phyloP scores from a whole-genome alignment of 2,113 vertebrate species.

The Barnardius zonarius region DNA sequence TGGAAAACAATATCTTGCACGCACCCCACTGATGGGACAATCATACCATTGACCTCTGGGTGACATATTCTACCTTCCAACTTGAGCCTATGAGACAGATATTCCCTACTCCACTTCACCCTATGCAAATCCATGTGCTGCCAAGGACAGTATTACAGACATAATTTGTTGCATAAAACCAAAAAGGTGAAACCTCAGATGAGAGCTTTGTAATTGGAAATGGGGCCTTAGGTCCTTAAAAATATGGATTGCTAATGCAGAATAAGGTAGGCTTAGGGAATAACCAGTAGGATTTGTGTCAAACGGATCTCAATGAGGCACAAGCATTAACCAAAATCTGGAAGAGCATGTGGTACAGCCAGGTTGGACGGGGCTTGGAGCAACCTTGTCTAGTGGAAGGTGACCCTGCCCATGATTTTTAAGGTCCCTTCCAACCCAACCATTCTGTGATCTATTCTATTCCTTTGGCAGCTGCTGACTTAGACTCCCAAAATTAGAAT shows the following conservation, averaged over 20 bases:
- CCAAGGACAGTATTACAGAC: neutral
- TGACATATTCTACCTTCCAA: neutral
- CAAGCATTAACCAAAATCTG: neutral
- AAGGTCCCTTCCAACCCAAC: neutral
- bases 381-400: neutral
- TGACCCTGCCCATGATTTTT: neutral
- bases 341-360: neutral
- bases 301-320: neutral
- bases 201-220: constrained; percentile 37
- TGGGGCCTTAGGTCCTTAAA: neutral
- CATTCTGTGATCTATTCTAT: neutral
- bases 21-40: neutral
- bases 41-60: neutral
- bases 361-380: neutral
- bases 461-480: neutral
- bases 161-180: neutral
- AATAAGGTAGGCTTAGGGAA: neutral
- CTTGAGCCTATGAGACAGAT: neutral
- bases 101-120: neutral
- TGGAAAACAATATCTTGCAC: neutral
- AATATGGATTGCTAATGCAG: neutral
- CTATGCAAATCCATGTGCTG: neutral
- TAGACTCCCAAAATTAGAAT: neutral
- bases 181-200: neutral
- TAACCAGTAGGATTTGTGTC: neutral